Evolutionary conservation across 2,797 vertebrate genomes (phyloP).

Genomic region (Oryzias sinensis): DNA sequence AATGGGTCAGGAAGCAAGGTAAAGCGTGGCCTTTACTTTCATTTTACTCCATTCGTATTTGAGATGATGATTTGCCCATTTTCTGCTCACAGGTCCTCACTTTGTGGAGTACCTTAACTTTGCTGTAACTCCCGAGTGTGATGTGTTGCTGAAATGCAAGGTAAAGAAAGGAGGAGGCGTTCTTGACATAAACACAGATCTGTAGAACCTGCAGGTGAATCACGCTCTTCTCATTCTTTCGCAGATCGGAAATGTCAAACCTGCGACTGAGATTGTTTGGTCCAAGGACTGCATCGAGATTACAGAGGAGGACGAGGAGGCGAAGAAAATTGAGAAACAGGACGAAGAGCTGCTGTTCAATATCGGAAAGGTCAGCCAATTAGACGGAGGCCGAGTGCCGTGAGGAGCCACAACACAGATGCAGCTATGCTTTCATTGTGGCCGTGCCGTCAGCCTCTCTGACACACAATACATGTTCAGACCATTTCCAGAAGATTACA

Average conservation of each 20-base stretch:
- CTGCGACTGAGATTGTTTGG: slow-evolving; percentile 91
- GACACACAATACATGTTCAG: slow-evolving; percentile 57
- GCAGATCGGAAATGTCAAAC: slow-evolving; percentile 94
- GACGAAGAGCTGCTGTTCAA: slow-evolving; percentile 88
- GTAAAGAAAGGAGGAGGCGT: slow-evolving; percentile 68
- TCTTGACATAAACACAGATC: background rate
- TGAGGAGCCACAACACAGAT: slow-evolving; percentile 25
- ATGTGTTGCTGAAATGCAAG: slow-evolving; percentile 94
- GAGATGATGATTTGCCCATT: slow-evolving; percentile 8
- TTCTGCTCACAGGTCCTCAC: slow-evolving; percentile 86
- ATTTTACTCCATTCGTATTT: slow-evolving; percentile 3
- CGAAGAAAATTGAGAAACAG: slow-evolving; percentile 81
- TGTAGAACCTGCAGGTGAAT: background rate
- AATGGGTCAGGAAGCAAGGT: slow-evolving; percentile 99
- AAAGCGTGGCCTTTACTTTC: slow-evolving; percentile 11
- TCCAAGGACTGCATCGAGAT: slow-evolving; percentile 92
- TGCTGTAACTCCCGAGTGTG: slow-evolving; percentile 88
- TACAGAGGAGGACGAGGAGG: slow-evolving; percentile 89
- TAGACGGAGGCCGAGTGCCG: slow-evolving; percentile 34
- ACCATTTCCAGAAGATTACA: slow-evolving; percentile 11
- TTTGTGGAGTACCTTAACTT: slow-evolving; percentile 95
- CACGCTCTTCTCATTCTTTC: slow-evolving; percentile 3
- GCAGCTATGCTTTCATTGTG: slow-evolving; percentile 46
- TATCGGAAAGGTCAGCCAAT: slow-evolving; percentile 90
- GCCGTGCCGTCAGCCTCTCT: slow-evolving; percentile 52